A percentile compares a stretch with the other conserved stretches of the same genome.
phyloP scores from a whole-genome alignment of 2,888 invertebrate genomes.

The Taenaris catops region DNA sequence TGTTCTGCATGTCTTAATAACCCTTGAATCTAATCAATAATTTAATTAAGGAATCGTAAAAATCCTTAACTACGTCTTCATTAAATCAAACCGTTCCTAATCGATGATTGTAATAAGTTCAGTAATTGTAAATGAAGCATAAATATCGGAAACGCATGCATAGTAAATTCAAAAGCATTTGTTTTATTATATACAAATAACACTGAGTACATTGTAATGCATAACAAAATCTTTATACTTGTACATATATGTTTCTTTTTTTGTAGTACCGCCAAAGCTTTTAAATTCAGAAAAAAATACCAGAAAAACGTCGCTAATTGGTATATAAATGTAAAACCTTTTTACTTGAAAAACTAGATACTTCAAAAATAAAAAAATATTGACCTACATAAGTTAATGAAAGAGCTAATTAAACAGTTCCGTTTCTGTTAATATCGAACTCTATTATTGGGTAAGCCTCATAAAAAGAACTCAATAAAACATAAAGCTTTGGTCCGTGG shows the following conservation, averaged over 20 bases:
- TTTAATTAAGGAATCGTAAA: constrained; percentile 18
- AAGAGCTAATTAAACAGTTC: constrained; percentile 40
- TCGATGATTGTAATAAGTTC: constrained; percentile 2
- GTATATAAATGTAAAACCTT: too few species aligned
- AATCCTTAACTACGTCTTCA: constrained; percentile 11
- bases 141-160: too few species aligned
- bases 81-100: constrained; percentile 7
- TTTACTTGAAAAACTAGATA: too few species aligned
- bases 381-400: constrained; percentile 27
- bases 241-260: too few species aligned
- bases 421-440: constrained; percentile 41
- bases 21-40: constrained; percentile 4
- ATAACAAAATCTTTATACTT: too few species aligned
- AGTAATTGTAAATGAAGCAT: constrained; percentile 2
- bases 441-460: constrained; percentile 44
- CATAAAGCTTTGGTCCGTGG: constrained; percentile 52
- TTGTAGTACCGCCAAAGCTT: too few species aligned
- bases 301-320: too few species aligned
- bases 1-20: constrained; percentile 1
- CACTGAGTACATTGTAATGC: too few species aligned
- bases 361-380: constrained; percentile 3
- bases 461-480: constrained; percentile 66
- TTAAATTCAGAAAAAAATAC: too few species aligned
- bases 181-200: too few species aligned
- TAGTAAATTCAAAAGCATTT: too few species aligned